Evolutionary conservation across 2,888 invertebrate genomes (phyloP), one percentile per base, ranked within the genome.

Genomic region (Megamerina dolium): DNA sequence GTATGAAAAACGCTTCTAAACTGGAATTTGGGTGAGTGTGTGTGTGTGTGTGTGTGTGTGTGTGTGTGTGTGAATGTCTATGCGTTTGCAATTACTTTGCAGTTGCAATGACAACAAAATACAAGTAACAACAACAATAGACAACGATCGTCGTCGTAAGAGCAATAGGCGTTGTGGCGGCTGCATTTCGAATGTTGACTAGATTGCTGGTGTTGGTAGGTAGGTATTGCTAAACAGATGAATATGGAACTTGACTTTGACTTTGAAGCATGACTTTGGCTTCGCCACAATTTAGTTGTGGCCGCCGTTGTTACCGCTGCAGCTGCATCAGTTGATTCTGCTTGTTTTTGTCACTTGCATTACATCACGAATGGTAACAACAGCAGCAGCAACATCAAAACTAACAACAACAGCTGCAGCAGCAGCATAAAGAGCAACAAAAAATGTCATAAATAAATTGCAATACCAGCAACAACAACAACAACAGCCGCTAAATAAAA

Each of bases 161-260:
- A n/a, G n/a, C n/a, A 31, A 8, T 23, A 23, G 23, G 6, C 8
- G 23, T 10, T 6, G 23, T 23, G 23, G 26, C 41, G 35, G 48
- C 29, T 35, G 14, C 39, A 23, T 34, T 29, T 35, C 20, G 52
- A 41, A 50, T 54, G 50, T 29, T 41, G 41, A 26, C 26, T 4
- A 41, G 33, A 43, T 37, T 51, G 41, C 45, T 39, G 41, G 30
- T 45, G n/a, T n/a, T n/a, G n/a, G n/a, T n/a, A n/a, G n/a, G n/a
- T n/a, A n/a, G n/a, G n/a, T n/a, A n/a, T n/a, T n/a, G n/a, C n/a
- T n/a, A n/a, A 52, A 56, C 58, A 61, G 66, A 64, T 64, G 61
- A 64, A 64, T 66, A 64, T 65, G 64, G 64, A 63, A 63, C 63
- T 65, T 61, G 64, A 55, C 63, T 59, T 63, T 66, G 66, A 56